Evolutionary conservation across 2,113 vertebrate genomes (phyloP), one percentile per base, ranked within the genome.

Genomic region (Sphaerodactylus townsendi): DNA sequence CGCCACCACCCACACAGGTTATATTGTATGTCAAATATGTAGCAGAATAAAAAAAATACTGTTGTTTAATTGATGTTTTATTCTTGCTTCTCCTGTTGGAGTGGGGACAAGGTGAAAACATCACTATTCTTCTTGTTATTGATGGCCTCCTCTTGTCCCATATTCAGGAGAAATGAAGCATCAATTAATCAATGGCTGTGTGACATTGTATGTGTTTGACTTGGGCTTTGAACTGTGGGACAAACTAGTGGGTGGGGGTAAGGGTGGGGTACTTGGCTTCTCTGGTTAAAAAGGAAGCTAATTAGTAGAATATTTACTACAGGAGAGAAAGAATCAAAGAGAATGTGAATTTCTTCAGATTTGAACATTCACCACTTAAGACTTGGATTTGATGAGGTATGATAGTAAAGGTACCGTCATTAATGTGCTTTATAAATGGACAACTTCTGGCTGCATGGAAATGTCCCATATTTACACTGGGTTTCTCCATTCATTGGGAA

Each of bases 11-110:
- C 91, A 84, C 87, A 83, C 87, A 93, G 88, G 93, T 94, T 93
- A 87, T 87, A 91, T 77, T 86, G 50, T 89, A 87, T 91, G 91
- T 90, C 93, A 90, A 74, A 93, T 92, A 90, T 88, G 92, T 95
- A 93, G 93, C 88, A 82, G 85, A 82, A 90, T 94, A 92, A 93
- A 94, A 95, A 53, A 62, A 62, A 62, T 62, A 94, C 95, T 93
- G 93, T 93, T 88, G 87, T 95, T 90, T 95, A 93, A 93, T 95
- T 95, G 89, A 90, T 92, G 79, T 93, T 95, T 95, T 92, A 93
- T 94, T 93, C 88, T 83, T 95, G 93, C 87, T 79, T 83, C 81
- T 85, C 87, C 90, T 92, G 94, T 87, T 93, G 72, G 87, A 89
- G 89, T 93, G 72, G 87, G 88, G 89, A 88, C 83, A 90, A 64